phyloP scores from a whole-genome alignment of 2,888 invertebrate genomes.

The Thera obeliscata region DNA sequence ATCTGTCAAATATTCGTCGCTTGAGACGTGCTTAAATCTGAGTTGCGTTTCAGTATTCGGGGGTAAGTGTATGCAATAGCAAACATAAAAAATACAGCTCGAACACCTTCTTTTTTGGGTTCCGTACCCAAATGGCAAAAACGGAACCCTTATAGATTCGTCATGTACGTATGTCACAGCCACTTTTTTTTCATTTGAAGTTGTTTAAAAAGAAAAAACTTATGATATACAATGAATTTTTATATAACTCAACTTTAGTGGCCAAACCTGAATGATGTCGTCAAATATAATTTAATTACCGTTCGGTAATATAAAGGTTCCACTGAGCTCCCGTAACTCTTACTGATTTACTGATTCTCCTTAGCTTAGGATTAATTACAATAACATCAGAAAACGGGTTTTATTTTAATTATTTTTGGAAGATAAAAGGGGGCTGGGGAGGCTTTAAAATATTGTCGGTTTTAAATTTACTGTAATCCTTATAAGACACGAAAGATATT shows the following conservation, averaged over 20 bases:
- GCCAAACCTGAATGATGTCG: constrained; percentile 37
- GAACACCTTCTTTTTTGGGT: no score
- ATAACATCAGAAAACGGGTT: background rate
- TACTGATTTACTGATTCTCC: constrained; percentile 4
- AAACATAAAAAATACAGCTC: no score
- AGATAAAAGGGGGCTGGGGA: background rate
- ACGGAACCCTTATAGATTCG: no score
- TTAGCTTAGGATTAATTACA: constrained; percentile 4
- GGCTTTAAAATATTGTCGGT: background rate
- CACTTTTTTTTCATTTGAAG: no score
- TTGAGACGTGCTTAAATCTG: no score
- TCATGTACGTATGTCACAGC: no score
- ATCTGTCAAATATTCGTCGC: no score
- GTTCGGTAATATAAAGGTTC: constrained; percentile 34
- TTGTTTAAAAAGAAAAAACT: background rate
- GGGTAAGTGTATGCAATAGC: no score
- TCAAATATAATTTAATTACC: constrained; percentile 43
- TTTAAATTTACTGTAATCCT: background rate
- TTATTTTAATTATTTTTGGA: constrained; percentile 1
- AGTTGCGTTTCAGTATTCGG: no score
- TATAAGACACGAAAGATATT: no score
- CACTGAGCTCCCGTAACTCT: constrained; percentile 22
- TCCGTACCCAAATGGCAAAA: no score
- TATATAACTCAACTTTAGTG: constrained; percentile 16
- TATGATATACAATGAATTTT: no score